Evolutionary conservation across 2,113 vertebrate species (phyloP), one percentile per base, ranked within the genome.

Genomic region (Oncorhynchus mykiss): DNA sequence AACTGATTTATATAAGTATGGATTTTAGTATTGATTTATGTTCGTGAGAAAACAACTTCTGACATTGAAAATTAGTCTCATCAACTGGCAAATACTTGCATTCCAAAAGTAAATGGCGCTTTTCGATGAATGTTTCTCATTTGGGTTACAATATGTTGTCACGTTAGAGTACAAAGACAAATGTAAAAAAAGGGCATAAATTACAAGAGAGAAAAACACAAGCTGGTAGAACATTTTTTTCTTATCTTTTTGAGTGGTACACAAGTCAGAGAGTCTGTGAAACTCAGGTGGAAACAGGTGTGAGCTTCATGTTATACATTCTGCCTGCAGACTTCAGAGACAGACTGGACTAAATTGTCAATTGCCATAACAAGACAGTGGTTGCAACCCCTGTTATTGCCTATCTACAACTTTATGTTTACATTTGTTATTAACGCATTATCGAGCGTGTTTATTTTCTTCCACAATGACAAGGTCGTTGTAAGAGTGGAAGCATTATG

Each of bases 21-120:
- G 86, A 88, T 57, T 84, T 22, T 34, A 71, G 72, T 69, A 85
- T 88, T 74, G 82, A 90, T 86, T 78, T 20, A 16, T 75, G 24
- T 45, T 73, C 16, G 87, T 82, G 85, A 82, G 79, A 86, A 84
- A 82, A 74, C 68, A 14, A 54, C 66, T 70, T 25, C 22, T 59
- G 31, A 77, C 71, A 72, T 27, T 76, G 45, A 77, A 72, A 29
- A 51, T 73, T 69, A 76, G 67, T 3, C 70, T 79, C 77, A 68
- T 80, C 71, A 73, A 64, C 2, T 7, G n/a, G 27, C 20, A 74
- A 76, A n/a, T 39, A 34, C 48, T 72, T 39, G 48, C 25, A 67
- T 34, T 1, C 45, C 16, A n/a, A 6, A 51, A 54, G 39, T 45
- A 45, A 67, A 11, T 25, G 27, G 13, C 12, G 18, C 20, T 20